These are phyloP conservation scores for Megaleporinus macrocephalus DNA, from an alignment of 2,113 vertebrate species.

Conservation along the genomic window DNA sequence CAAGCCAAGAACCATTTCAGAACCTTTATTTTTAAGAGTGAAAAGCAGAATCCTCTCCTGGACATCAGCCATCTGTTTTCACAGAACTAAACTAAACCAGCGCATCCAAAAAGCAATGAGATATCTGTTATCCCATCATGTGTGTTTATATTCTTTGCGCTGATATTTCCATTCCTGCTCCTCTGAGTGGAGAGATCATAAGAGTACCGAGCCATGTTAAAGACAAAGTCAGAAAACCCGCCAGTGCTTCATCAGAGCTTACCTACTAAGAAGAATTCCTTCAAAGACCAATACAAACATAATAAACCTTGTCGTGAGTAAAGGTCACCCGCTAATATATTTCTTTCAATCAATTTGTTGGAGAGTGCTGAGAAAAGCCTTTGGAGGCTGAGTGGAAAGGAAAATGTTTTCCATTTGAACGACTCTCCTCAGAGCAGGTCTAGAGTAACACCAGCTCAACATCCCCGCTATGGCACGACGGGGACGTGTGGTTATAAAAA, in stretches of 20 bases:
- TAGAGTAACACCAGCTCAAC: constrained; percentile 43
- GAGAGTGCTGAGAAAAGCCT: constrained; percentile 15
- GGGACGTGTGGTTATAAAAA: constrained; percentile 30
- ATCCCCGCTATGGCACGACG: constrained; percentile 1
- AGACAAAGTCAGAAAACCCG: not conserved
- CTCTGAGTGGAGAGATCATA: not conserved
- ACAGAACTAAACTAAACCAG: not conserved
- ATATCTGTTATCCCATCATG: constrained; percentile 13
- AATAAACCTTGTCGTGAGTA: constrained; percentile 2
- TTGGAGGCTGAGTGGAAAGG: constrained; percentile 31
- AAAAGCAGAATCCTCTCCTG: too few relatives aligned
- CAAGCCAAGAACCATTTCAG: too few relatives aligned
- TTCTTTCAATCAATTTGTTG: constrained; percentile 32
- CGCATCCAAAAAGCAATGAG: not conserved
- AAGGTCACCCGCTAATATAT: constrained; percentile 34
- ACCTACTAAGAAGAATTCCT: constrained; percentile 12
- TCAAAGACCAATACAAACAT: constrained; percentile 4
- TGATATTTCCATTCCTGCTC: constrained; percentile 9
- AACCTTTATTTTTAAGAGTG: too few relatives aligned
- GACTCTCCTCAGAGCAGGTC: constrained; percentile 34
- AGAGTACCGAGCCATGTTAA: constrained; percentile 1
- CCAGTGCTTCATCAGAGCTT: constrained; percentile 15
- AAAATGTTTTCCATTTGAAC: constrained; percentile 48
- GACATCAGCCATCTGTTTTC: not conserved
- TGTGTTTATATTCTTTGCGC: constrained; percentile 24